Conservation (phyloP, 1,140 invertebrate genomes). For the Microvelia longipes region DNA sequence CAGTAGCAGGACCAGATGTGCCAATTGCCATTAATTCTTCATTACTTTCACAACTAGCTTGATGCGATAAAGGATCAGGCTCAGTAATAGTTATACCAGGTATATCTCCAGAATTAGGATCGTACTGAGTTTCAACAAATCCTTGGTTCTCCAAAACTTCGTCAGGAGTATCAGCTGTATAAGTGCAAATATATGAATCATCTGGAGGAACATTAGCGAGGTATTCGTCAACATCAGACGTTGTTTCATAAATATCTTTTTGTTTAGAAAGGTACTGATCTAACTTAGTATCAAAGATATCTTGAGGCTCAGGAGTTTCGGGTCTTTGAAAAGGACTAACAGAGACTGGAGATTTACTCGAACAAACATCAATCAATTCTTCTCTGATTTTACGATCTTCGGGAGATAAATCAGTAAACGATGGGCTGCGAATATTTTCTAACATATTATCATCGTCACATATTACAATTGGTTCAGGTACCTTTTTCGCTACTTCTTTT, state of each 20-base stretch:
- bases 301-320: constrained; percentile 33
- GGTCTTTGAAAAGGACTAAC: constrained; percentile 33
- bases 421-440: neutral
- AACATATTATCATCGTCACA: neutral
- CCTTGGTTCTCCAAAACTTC: neutral
- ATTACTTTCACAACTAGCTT: neutral
- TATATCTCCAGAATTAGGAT: neutral
- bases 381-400: neutral
- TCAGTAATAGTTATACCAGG: neutral
- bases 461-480: neutral
- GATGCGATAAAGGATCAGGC: neutral
- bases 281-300: neutral
- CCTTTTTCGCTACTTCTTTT: neutral
- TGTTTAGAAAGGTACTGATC: neutral
- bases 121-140: neutral
- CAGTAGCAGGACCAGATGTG: neutral
- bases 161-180: neutral
- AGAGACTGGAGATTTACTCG: neutral
- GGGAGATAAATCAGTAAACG: neutral
- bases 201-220: neutral
- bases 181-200: neutral
- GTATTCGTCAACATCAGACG: neutral
- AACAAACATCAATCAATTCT: neutral
- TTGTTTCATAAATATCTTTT: neutral
- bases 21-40: neutral